Base-by-base conservation (phyloP, 2,888 invertebrate genomes). In the Ariolimax columbianus region DNA sequence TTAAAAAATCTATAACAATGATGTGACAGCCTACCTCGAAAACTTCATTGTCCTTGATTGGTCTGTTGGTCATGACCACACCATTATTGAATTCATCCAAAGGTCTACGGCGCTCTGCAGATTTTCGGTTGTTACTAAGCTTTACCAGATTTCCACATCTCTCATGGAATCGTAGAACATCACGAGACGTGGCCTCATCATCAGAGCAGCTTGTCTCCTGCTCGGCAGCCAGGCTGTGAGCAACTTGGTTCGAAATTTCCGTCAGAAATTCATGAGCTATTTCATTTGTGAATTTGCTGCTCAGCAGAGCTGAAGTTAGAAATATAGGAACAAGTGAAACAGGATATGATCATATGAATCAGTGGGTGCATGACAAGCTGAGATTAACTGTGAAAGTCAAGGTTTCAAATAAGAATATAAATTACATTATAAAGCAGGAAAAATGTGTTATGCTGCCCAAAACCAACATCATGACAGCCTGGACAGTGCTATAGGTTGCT, bases 141-240 rank as follows among this genome's bases (percentile, higher is more conserved):
- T 97, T 97, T 0, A 98, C 97, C 87, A 98, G 95, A 26, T 97
- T 96, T 0, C 98, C 98, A 93, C 97, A 97, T 88, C 97, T 96
- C 78, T 97, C 96, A 94, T 98, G 98, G 94, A 98, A 98, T 86
- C 96, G 95, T 89, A 98, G 84, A 77, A 63, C 68, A 33, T 88
- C 86, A 47, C 86, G 82, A 30, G 83, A 77, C 14, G 75, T 51
- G 33, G 70, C 78, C 14, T 85, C 83, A 38, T 83, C 84, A 33
- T 79, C 86, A 4, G 82, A 79, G 40, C 82, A 77, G 40, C 80
- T 80, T 9, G 77, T 63, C 30, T 70, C 78, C 73, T 66, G 59
- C n/a, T 84, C 81, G 43, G 73, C 75, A 36, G 84, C 90, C 70
- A 92, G 80, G 66, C 91, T 91, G 68, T 90, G 91, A 9, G 91